Evolutionary conservation across 2,888 invertebrate genomes (phyloP).

Genomic region (Synergus itoensis): DNA sequence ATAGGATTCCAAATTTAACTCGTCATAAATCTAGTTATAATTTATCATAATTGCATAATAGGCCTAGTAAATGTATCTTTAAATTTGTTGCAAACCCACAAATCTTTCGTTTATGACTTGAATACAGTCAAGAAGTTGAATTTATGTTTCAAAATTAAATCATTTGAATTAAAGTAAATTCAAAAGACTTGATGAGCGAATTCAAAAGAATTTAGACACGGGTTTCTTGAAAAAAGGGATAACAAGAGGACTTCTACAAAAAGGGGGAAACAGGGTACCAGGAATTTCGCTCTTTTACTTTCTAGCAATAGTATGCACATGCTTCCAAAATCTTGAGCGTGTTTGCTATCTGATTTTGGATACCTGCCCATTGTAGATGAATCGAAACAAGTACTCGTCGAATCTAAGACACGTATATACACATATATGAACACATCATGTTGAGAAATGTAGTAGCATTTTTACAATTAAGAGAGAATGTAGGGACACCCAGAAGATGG

Average conservation of each 20-base stretch:
- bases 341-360: conserved; percentile 6
- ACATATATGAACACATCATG: neutral
- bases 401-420: neutral
- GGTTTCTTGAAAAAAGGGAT: too few relatives aligned
- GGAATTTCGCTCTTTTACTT: neutral
- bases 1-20: conserved; percentile 23
- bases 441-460: neutral
- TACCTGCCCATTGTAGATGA: conserved; percentile 7
- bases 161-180: too few relatives aligned
- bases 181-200: too few relatives aligned
- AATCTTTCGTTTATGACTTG: conserved; percentile 1
- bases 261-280: too few relatives aligned
- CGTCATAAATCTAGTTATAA: conserved; percentile 15
- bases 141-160: neutral
- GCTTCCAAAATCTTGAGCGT: neutral
- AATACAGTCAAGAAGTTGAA: neutral
- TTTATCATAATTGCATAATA: conserved; percentile 25
- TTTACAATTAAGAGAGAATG: conserved; percentile 37
- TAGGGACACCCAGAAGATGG: conserved; percentile 10
- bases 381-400: neutral
- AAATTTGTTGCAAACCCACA: neutral
- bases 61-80: neutral
- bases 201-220: too few relatives aligned
- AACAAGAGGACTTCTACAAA: too few relatives aligned
- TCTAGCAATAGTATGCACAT: neutral